These are phyloP conservation scores for Pandemis corylana DNA, from an alignment of 2,888 invertebrate genomes.

Conservation along the genomic window DNA sequence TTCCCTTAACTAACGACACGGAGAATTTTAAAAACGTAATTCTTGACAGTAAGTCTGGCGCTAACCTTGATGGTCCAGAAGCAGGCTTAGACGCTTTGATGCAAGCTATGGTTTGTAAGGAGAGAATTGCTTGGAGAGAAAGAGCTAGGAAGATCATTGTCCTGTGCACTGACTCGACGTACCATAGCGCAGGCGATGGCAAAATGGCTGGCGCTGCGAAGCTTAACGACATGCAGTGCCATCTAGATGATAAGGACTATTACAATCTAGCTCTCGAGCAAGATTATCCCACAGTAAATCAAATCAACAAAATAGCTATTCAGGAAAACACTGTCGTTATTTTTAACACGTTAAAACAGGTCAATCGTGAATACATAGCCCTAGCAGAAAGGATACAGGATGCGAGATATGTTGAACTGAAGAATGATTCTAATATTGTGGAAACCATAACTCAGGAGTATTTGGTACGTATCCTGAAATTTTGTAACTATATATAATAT, in stretches of 20 bases:
- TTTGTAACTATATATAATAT: too few species aligned
- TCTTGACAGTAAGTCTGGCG: constrained; percentile 70
- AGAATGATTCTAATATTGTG: constrained; percentile 44
- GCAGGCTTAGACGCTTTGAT: constrained; percentile 95
- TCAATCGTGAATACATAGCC: constrained; percentile 48
- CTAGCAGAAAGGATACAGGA: constrained; percentile 54
- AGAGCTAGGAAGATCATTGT: constrained; percentile 91
- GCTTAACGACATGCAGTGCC: constrained; percentile 90
- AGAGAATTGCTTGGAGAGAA: constrained; percentile 91
- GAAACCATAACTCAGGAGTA: constrained; percentile 58
- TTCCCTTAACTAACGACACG: constrained; percentile 86
- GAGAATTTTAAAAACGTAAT: constrained; percentile 71
- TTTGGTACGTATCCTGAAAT: constrained; percentile 52
- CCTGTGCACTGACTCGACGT: constrained; percentile 90
- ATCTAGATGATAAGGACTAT: constrained; percentile 77
- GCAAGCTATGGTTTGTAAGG: constrained; percentile 87
- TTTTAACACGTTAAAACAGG: constrained; percentile 52
- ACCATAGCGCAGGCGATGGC: constrained; percentile 93
- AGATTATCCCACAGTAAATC: constrained; percentile 93
- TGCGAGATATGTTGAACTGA: constrained; percentile 49
- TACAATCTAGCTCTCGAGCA: constrained; percentile 85
- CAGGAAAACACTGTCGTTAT: constrained; percentile 88
- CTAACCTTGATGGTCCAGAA: constrained; percentile 89
- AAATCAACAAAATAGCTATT: constrained; percentile 85
- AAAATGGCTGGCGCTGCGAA: constrained; percentile 87